Evolutionary conservation across 2,888 invertebrate species (phyloP).

Genomic region (Platycnemis pennipes): DNA sequence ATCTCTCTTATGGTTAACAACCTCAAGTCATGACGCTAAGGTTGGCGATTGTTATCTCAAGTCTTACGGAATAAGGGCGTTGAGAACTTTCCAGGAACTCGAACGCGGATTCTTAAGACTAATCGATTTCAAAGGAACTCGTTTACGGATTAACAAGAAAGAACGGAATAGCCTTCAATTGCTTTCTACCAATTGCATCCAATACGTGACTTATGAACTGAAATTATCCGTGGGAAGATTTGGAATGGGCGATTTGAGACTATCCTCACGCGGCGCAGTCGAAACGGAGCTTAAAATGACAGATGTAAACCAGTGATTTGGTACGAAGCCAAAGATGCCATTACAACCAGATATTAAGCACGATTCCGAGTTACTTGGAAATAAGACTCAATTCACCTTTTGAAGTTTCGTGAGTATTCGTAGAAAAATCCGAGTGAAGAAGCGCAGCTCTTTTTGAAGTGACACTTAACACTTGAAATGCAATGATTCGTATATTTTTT

Average conservation of each 20-base stretch:
- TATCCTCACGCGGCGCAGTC: background rate
- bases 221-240: background rate
- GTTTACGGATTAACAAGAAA: background rate
- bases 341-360: background rate
- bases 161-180: background rate
- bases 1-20: too few species aligned
- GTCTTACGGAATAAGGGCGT: background rate
- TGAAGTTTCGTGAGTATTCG: background rate
- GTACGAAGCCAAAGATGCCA: background rate
- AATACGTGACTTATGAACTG: slow-evolving; percentile 26
- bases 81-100: background rate
- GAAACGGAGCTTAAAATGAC: background rate
- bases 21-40: background rate
- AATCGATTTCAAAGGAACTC: background rate
- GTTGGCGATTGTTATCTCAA: background rate
- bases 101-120: background rate
- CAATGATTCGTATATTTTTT: too few species aligned
- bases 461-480: too few species aligned
- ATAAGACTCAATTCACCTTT: background rate
- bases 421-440: background rate
- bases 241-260: background rate
- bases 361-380: background rate
- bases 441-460: background rate
- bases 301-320: slow-evolving; percentile 2
- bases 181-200: background rate